Conservation (phyloP, 2,797 vertebrate species). For the Sitta carolinensis region DNA sequence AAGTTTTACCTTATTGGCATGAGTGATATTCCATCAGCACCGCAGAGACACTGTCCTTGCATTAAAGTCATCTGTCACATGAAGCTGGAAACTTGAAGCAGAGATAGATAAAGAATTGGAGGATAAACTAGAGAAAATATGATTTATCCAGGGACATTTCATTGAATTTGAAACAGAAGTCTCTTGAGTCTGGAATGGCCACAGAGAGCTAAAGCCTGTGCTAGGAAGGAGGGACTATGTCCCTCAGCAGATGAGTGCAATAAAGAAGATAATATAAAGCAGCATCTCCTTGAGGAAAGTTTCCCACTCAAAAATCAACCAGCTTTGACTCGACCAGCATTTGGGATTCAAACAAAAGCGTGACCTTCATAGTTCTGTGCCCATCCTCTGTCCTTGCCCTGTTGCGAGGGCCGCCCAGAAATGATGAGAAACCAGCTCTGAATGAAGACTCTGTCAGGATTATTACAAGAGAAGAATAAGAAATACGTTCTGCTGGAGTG, state of each 20-base stretch:
- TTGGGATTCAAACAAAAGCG: neutral
- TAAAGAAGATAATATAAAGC: neutral
- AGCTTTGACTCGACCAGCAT: neutral
- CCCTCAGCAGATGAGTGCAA: neutral
- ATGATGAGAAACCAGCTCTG: neutral
- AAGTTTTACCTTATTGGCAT: neutral
- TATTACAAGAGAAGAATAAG: neutral
- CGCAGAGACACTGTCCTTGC: neutral
- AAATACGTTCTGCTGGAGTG: neutral
- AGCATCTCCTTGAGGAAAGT: neutral
- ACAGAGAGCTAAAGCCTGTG: neutral
- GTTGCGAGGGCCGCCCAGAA: neutral
- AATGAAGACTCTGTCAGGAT: neutral
- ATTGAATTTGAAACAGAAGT: neutral
- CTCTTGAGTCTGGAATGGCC: neutral
- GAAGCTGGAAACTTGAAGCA: neutral
- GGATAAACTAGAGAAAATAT: neutral
- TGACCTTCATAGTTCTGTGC: neutral
- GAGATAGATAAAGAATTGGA: neutral
- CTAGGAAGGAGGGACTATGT: neutral
- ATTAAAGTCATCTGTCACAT: fast-evolving
- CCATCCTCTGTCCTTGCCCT: neutral
- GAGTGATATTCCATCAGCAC: neutral
- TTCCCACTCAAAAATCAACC: neutral
- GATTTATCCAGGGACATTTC: neutral